A percentile compares a stretch with the other conserved stretches of the same genome.
Conservation (phyloP, 1,140 invertebrate species). For the Ephestia elutella region DNA sequence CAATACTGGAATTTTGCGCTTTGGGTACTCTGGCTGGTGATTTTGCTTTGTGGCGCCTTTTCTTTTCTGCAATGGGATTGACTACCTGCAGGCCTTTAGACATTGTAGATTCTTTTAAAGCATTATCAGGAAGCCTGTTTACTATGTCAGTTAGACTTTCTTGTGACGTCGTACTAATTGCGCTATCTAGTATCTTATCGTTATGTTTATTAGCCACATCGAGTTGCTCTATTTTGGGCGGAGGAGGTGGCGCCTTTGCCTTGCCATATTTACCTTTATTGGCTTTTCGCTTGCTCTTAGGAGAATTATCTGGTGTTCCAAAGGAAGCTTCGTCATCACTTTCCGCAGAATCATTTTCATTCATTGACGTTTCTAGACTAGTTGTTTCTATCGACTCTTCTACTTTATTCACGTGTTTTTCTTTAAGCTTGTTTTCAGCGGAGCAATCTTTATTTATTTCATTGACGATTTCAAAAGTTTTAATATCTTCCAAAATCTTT, state of each 20-base stretch:
- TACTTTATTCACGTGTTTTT: constrained; percentile 5
- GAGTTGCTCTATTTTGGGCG: constrained; percentile 29
- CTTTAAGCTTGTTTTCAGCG: background rate
- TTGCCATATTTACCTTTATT: constrained; percentile 66
- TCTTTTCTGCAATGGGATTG: constrained; percentile 36
- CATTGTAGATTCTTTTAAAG: constrained; percentile 19
- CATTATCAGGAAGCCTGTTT: constrained; percentile 21
- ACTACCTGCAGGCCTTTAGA: constrained; percentile 24
- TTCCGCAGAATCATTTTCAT: constrained; percentile 46
- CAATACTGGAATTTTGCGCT: constrained; percentile 41
- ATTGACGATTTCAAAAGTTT: background rate
- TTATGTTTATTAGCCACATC: background rate
- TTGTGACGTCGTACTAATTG: constrained; percentile 17
- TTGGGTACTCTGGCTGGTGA: constrained; percentile 40
- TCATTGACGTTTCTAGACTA: constrained; percentile 30
- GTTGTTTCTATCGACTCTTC: constrained; percentile 26
- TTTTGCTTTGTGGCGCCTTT: constrained; percentile 48
- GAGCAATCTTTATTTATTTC: constrained; percentile 13
- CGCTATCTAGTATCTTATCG: background rate
- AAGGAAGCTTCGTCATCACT: constrained; percentile 66
- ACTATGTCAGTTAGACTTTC: constrained; percentile 31
- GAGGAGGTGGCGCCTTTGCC: constrained; percentile 62
- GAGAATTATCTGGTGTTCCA: constrained; percentile 68
- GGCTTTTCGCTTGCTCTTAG: constrained; percentile 51
- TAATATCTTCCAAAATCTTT: constrained; percentile 3